phyloP scores from a whole-genome alignment of 1,140 invertebrate species.

The Cryptotermes secundus region DNA sequence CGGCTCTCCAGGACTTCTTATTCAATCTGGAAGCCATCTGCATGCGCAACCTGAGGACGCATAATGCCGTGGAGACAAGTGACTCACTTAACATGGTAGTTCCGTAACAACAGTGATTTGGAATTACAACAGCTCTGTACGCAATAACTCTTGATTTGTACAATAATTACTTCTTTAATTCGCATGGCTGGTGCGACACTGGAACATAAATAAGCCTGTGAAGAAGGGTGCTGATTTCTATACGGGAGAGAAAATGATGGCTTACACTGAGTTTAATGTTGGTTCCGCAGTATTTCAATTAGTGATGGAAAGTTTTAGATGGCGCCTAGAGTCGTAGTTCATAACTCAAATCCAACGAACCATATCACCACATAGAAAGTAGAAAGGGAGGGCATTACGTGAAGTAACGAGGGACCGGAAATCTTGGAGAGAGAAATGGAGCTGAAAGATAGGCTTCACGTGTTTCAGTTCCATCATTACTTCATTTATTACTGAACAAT shows the following conservation, averaged over 20 bases:
- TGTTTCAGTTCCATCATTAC: background rate
- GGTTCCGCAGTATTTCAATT: background rate
- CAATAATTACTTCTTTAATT: too few species aligned
- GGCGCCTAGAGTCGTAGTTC: background rate
- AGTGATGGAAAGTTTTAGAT: background rate
- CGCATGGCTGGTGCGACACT: too few species aligned
- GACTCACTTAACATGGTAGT: too few species aligned
- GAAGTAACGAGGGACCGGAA: conserved; percentile 10
- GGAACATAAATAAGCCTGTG: too few species aligned
- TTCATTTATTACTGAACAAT: background rate
- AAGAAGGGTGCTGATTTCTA: background rate
- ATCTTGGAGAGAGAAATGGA: background rate
- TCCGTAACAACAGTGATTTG: too few species aligned
- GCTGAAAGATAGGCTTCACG: background rate
- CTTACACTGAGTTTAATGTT: background rate
- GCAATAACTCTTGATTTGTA: too few species aligned
- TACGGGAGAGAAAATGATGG: too few species aligned
- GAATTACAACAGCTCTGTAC: too few species aligned
- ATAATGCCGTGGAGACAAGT: too few species aligned
- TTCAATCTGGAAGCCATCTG: too few species aligned
- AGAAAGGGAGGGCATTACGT: background rate
- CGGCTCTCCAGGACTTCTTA: too few species aligned
- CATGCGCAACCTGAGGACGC: too few species aligned
- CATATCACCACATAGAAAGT: background rate
- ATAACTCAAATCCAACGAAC: background rate